These are phyloP conservation scores for Dendroctonus ponderosae DNA, from an alignment of 1,140 invertebrate genomes.

Conservation along the genomic window DNA sequence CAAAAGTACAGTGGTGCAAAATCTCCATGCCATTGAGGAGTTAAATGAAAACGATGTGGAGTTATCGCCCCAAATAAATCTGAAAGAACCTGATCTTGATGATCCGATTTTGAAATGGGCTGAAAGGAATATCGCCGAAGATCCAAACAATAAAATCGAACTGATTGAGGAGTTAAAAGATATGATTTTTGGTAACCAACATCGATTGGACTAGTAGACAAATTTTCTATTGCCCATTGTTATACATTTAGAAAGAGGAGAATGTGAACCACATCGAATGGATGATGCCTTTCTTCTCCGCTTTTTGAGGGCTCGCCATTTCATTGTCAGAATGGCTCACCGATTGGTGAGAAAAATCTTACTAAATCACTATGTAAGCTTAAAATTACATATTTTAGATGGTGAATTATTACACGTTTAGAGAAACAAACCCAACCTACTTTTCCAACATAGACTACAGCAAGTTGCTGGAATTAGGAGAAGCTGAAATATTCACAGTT, in stretches of 20 bases:
- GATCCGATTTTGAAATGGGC: constrained; percentile 45
- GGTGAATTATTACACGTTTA: constrained; percentile 73
- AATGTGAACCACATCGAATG: constrained; percentile 70
- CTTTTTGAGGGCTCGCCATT: constrained; percentile 81
- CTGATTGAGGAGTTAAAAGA: constrained; percentile 65
- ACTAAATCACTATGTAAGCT: background rate
- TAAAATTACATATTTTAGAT: constrained; percentile 54
- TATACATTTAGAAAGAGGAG: constrained; percentile 63
- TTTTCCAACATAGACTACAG: constrained; percentile 66
- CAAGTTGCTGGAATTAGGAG: constrained; percentile 64
- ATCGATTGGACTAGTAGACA: background rate
- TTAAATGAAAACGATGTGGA: no score
- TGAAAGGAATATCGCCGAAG: constrained; percentile 52
- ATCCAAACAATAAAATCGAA: constrained; percentile 52
- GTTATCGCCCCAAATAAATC: constrained; percentile 30
- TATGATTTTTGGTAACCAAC: constrained; percentile 68
- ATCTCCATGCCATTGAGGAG: no score
- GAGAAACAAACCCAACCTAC: constrained; percentile 67
- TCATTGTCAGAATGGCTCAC: constrained; percentile 76
- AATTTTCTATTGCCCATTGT: background rate
- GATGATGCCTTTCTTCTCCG: constrained; percentile 80
- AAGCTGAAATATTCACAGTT: constrained; percentile 67
- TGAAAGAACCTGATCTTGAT: constrained; percentile 39
- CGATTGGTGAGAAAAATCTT: constrained; percentile 63
- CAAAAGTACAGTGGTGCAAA: no score